Evolutionary conservation across 2,113 vertebrate species (phyloP).

Genomic region (Paedocypris sp.): DNA sequence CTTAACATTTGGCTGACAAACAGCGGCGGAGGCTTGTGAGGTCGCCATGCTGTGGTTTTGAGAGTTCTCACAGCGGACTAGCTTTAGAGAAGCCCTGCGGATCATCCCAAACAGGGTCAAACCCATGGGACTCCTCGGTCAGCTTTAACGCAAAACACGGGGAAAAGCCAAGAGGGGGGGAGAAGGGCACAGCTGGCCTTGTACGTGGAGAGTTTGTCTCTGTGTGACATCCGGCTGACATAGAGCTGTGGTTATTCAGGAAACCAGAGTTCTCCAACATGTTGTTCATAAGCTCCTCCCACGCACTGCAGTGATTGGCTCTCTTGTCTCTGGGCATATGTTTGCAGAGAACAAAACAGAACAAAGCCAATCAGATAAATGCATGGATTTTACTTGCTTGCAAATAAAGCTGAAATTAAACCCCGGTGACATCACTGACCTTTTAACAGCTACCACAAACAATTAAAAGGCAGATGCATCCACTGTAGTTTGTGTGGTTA

Average conservation of each 20-base stretch:
- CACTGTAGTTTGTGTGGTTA: too few species aligned
- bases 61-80: background rate
- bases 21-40: background rate
- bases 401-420: slow-evolving; percentile 13
- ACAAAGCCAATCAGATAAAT: slow-evolving; percentile 21
- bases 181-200: slow-evolving; percentile 24
- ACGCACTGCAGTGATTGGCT: slow-evolving; percentile 20
- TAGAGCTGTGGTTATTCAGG: slow-evolving; percentile 9
- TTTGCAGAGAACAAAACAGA: background rate
- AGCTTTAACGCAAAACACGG: background rate
- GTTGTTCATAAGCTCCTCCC: background rate
- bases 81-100: background rate
- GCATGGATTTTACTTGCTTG: slow-evolving; percentile 7
- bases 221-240: slow-evolving; percentile 22
- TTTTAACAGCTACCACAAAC: slow-evolving; percentile 27
- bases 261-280: slow-evolving; percentile 10
- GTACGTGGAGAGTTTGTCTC: background rate
- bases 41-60: background rate
- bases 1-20: slow-evolving; percentile 9
- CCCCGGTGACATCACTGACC: slow-evolving; percentile 18
- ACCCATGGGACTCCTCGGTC: background rate
- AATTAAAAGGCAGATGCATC: slow-evolving; percentile 24
- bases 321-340: slow-evolving; percentile 25
- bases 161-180: background rate
- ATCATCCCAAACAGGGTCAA: background rate